These are phyloP conservation scores for Silurus lanzhouensis DNA, from an alignment of 2,797 vertebrate genomes.

Conservation along the genomic window DNA sequence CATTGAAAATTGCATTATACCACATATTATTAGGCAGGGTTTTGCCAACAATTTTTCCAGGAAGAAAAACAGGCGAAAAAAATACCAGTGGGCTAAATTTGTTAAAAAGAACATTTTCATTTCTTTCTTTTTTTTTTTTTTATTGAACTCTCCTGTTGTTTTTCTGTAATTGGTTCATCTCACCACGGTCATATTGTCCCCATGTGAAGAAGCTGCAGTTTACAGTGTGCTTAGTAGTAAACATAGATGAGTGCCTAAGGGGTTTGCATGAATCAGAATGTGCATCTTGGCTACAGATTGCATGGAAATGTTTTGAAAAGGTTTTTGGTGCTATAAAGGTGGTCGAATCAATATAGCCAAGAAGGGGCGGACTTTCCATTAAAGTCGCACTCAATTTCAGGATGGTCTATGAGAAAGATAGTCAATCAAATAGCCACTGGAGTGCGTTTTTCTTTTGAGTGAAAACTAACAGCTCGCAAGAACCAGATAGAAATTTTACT, in stretches of 20 bases:
- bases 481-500: neutral
- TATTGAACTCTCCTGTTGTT: neutral
- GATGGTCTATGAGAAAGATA: neutral
- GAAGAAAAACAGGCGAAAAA: neutral
- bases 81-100: neutral
- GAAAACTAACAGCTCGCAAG: neutral
- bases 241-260: slow-evolving; percentile 19
- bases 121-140: neutral
- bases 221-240: slow-evolving; percentile 29
- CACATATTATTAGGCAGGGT: neutral
- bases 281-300: slow-evolving; percentile 11
- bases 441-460: neutral
- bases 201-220: slow-evolving; percentile 23
- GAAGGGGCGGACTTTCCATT: neutral
- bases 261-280: slow-evolving; percentile 26
- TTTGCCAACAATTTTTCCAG: neutral
- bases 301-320: slow-evolving; percentile 20
- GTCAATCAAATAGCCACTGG: neutral
- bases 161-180: slow-evolving; percentile 34
- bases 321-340: slow-evolving; percentile 7
- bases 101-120: neutral
- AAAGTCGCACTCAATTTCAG: neutral
- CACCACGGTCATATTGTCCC: slow-evolving; percentile 3
- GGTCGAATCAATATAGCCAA: slow-evolving; percentile 12
- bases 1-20: neutral